These are phyloP conservation scores for Poliocrania exsul DNA, from an alignment of 2,797 vertebrate species.

Conservation along the genomic window DNA sequence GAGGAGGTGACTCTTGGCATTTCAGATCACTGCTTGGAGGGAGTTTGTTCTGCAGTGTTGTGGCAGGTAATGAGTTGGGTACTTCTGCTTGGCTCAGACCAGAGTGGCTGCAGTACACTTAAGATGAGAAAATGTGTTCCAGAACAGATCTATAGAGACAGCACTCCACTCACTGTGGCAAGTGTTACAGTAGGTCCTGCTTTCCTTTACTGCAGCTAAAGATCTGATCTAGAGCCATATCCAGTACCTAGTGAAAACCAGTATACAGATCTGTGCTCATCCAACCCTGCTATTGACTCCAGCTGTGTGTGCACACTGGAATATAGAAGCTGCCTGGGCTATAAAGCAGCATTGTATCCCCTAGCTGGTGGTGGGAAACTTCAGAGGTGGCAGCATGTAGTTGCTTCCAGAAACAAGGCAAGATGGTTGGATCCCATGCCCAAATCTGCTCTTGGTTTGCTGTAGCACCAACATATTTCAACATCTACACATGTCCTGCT, in stretches of 20 bases:
- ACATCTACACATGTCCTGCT: neutral
- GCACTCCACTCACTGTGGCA: neutral
- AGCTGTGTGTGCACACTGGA: neutral
- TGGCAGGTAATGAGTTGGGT: neutral
- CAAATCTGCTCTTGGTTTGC: neutral
- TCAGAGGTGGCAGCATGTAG: accelerated
- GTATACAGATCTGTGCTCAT: neutral
- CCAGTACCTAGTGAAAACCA: neutral
- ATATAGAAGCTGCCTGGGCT: neutral
- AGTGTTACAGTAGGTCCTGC: neutral
- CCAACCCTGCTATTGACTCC: neutral
- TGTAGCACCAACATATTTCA: neutral
- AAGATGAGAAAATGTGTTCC: neutral
- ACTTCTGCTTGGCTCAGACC: neutral
- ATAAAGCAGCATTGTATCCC: neutral
- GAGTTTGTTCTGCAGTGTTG: neutral
- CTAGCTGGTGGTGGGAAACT: neutral
- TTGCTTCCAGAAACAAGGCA: neutral
- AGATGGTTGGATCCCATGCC: neutral
- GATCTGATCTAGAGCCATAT: accelerated
- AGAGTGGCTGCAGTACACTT: neutral
- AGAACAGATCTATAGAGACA: neutral
- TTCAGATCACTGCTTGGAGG: neutral
- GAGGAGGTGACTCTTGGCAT: neutral
- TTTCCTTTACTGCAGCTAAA: neutral